Base-by-base conservation (phyloP, 1,140 invertebrate genomes). In the Akabosia matsudoensis region DNA sequence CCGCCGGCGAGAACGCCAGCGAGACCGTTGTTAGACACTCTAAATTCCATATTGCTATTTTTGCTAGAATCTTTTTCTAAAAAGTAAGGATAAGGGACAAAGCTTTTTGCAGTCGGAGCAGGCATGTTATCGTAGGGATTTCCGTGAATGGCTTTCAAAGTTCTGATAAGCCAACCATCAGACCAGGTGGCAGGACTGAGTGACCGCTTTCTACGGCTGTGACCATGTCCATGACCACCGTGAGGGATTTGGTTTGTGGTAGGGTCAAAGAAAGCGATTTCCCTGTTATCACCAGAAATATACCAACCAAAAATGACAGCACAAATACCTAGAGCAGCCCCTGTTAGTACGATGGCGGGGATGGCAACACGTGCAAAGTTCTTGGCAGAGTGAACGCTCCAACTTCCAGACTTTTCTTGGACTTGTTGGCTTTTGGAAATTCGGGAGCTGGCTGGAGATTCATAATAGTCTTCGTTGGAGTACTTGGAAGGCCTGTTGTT, bases 341-440 rank as follows among this genome's bases (percentile, higher is more conserved):
- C 80, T 24, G 34, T 72, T 45, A 37, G 22, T 72, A 34, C 34
- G 34, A 77, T 74, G 4, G 80, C 78, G 22, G 80, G 80, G 33
- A 81, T 75, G 30, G 79, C 78, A 28, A 81, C 80, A 64, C 78
- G 72, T 2, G 80, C 80, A 74, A 81, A 81, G 67, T 79, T 81
- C 33, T 80, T 78, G 51, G 71, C 37, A 70, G 73, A 18, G 45
- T 70, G 54, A 61, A 30, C 78, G 73, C 45, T 74, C 73, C 37
- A 31, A 2, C 64, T 37, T 52, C 73, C 67, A 70, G 74, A 70
- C 74, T 79, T 76, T 26, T 79, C 74, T 78, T 80, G 75, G 26
- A 64, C 52, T 16, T 75, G 34, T n/a, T 61, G 79, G 7, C 61
- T 24, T 67, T 76, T 78, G 2, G 75, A 64, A 22, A 77, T 52